Base-by-base conservation (phyloP, 2,888 invertebrate species). In the Ophioninae sp. region DNA sequence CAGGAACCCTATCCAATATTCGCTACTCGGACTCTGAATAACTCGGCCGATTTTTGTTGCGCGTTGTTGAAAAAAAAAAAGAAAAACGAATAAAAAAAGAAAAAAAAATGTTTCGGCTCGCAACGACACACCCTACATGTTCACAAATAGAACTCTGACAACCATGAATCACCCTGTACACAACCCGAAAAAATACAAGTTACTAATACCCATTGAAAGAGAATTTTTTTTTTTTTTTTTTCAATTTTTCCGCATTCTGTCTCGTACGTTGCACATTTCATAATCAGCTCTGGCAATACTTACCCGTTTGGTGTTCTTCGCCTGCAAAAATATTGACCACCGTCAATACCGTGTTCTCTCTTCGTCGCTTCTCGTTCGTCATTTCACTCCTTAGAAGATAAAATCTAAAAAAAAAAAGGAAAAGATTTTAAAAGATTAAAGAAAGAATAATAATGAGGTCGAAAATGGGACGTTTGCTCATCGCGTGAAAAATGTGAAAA, bases 401-500 rank as follows among this genome's bases (percentile, higher is more conserved):
- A 20, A 21, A 7, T 41, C 7, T 41, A 3, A 57, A 39, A 50
- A 68, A 13, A 21, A 37, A 65, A 37, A 41, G 17, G 0, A 13
- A 41, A 2, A 30, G 30, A 30, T 30, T 30, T 30, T 30, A 39
- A 67, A 69, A 76, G 57, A 57, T 57, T 41, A n/a, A 61, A 62
- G 5, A 23, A 23, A 23, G 41, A 21, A 56, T 39, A 76, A 56
- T 65, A 21, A 75, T 73, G 21, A 73, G 10, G 20, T 6, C 13
- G 21, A 37, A 77, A 17, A 76, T 6, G 39, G 67, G 37, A 67
- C 56, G 70, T 70, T 79, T 59, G 67, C 39, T 69, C 73, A 83
- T 44, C 73, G 21, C 69, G 78, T 70, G 81, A 73, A 74, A 30
- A 75, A 77, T 74, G 69, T 70, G 83, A 70, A 77, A 77, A 80